Conservation (phyloP, 2,888 invertebrate species). For the Mycalesis mineus region DNA sequence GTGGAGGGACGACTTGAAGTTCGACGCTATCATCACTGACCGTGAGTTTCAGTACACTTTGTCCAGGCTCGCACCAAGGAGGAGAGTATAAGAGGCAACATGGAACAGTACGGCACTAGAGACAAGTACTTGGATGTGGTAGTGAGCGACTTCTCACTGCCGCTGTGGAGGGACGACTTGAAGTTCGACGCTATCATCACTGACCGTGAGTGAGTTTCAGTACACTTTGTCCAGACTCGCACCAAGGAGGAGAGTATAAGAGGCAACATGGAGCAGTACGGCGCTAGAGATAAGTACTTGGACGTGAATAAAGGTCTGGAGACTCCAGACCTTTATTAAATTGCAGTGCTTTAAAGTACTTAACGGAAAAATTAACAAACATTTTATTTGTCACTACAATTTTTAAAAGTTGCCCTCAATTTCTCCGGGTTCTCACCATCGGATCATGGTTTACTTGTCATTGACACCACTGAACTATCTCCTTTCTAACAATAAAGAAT, state of each 20-base stretch:
- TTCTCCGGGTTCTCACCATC: too few relatives aligned
- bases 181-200: conserved; percentile 95
- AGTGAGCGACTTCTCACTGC: conserved; percentile 93
- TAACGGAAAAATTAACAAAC: too few relatives aligned
- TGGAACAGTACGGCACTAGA: conserved; percentile 90
- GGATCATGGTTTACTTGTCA: too few relatives aligned
- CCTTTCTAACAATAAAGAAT: too few relatives aligned
- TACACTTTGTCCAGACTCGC: conserved; percentile 73
- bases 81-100: conserved; percentile 92
- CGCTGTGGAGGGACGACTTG: conserved; percentile 84
- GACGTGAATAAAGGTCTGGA: too few relatives aligned
- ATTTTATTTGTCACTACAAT: too few relatives aligned
- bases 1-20: conserved; percentile 83
- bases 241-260: conserved; percentile 91
- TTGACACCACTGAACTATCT: too few relatives aligned
- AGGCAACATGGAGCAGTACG: conserved; percentile 94
- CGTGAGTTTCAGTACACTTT: conserved; percentile 86
- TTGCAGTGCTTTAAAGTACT: too few relatives aligned
- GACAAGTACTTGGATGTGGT: conserved; percentile 90
- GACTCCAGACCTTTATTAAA: too few relatives aligned
- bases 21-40: conserved; percentile 97
- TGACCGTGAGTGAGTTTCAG: conserved; percentile 92
- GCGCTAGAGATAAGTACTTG: conserved; percentile 84
- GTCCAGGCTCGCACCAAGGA: conserved; percentile 82
- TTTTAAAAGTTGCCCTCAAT: too few relatives aligned